Evolutionary conservation across 2,797 vertebrate genomes (phyloP), one percentile per base, ranked within the genome.

Genomic region (Cottoperca gobio): DNA sequence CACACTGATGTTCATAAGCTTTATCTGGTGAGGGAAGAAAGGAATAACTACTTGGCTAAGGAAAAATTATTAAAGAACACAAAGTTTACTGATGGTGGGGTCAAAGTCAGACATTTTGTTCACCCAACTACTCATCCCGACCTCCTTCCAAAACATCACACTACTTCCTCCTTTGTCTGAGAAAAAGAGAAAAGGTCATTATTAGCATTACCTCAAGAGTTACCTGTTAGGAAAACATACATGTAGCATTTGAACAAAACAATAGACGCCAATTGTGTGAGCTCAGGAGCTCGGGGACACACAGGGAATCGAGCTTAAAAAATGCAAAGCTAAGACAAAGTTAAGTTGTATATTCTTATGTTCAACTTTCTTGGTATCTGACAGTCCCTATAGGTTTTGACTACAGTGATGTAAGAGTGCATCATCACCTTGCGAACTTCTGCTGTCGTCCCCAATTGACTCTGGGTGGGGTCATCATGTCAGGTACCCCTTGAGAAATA

Each of bases 371-470:
- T 28, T 42, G 23, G 5, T 49, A 3, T 37, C 42, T n/a, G n/a
- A n/a, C 46, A 10, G 39, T 24, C 11, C 28, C 28, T 35, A 39
- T 6, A 21, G 45, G 17, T 26, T 43, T 33, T 10, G 5, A 54
- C 23, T 8, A 21, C 31, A 49, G 23, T 61, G 6, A n/a, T 61
- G 61, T 14, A 14, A 52, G 48, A 52, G 23, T 40, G 11, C 19
- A 57, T 57, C 59, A 61, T 48, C 50, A 54, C 35, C 57, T 55
- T 37, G 10, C 72, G 40, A 54, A 37, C 28, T 63, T 12, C 24
- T 57, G 60, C 50, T 48, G n/a, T 57, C 33, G 48, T 5, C 64
- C 50, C 50, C 46, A 46, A 62, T 46, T 72, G 50, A 23, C 33
- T 72, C 8, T 37, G 16, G 12, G 13, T 39, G 31, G 65, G 48